A percentile compares a stretch with the other conserved stretches of the same genome.
Conservation (phyloP, 2,797 vertebrate species). For the Cetoscarus ocellatus region DNA sequence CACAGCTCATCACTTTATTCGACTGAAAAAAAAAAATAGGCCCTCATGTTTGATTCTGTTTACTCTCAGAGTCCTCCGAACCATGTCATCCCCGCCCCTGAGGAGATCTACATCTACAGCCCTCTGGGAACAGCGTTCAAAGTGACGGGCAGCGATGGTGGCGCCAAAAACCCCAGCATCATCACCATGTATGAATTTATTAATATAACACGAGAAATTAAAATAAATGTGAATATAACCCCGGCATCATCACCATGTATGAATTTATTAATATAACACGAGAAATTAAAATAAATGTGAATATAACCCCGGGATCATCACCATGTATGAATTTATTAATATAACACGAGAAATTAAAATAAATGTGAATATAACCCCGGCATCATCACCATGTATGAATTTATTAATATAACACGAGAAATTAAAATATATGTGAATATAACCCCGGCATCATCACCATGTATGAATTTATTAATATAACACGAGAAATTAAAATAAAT, state of each 20-base stretch:
- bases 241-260: background rate
- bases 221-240: background rate
- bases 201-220: too few relatives aligned
- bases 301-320: too few relatives aligned
- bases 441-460: background rate
- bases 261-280: too few relatives aligned
- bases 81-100: conserved; percentile 92
- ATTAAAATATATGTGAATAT: background rate
- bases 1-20: too few relatives aligned
- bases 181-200: conserved; percentile 91
- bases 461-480: background rate
- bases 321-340: too few relatives aligned
- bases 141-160: conserved; percentile 84
- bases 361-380: conserved; percentile 85
- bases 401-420: background rate
- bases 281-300: too few relatives aligned
- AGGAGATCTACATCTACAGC: conserved; percentile 94
- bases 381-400: conserved; percentile 93
- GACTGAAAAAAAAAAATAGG: too few relatives aligned
- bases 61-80: conserved; percentile 90
- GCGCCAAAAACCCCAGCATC: conserved; percentile 92
- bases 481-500: too few relatives aligned
- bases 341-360: too few relatives aligned
- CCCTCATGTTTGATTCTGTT: background rate
- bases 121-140: conserved; percentile 95